Percentiles rank a stretch among this genome's conserved stretches.
These are phyloP conservation scores for Lepilemur ruficaudatus DNA, from an alignment of 2,797 vertebrate genomes.

Conservation along the genomic window DNA sequence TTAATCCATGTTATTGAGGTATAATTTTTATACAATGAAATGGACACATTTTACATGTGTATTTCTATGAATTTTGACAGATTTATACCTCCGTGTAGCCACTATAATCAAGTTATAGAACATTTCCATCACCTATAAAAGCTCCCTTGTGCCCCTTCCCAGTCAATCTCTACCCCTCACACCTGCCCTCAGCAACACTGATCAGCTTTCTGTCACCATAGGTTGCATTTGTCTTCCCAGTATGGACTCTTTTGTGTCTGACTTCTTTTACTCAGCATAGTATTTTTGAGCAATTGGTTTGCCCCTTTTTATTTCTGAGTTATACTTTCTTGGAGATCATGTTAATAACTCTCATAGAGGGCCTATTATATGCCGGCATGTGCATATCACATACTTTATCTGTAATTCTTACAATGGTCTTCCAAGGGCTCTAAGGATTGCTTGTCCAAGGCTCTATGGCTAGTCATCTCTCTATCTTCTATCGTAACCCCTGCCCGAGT, in stretches of 20 bases:
- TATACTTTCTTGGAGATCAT: slow-evolving; percentile 2
- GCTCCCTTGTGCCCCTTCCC: neutral
- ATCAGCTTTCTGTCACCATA: neutral
- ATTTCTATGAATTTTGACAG: slow-evolving; percentile 8
- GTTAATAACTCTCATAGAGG: neutral
- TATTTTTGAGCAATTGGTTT: neutral
- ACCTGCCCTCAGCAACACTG: neutral
- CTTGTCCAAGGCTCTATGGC: neutral
- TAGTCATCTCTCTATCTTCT: neutral
- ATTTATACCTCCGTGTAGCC: neutral
- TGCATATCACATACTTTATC: neutral
- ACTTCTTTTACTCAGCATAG: neutral
- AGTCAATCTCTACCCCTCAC: neutral
- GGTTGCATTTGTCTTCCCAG: neutral
- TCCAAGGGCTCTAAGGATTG: neutral
- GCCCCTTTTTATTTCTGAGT: neutral
- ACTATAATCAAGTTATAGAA: neutral
- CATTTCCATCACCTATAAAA: neutral
- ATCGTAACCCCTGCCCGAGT: neutral
- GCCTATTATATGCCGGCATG: neutral
- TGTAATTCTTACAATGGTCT: neutral
- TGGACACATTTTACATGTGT: neutral
- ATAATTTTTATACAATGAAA: neutral
- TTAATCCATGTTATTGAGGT: neutral
- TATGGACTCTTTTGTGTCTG: neutral